Evolutionary conservation across 2,797 vertebrate genomes (phyloP).

Genomic region (Erpetoichthys calabaricus): DNA sequence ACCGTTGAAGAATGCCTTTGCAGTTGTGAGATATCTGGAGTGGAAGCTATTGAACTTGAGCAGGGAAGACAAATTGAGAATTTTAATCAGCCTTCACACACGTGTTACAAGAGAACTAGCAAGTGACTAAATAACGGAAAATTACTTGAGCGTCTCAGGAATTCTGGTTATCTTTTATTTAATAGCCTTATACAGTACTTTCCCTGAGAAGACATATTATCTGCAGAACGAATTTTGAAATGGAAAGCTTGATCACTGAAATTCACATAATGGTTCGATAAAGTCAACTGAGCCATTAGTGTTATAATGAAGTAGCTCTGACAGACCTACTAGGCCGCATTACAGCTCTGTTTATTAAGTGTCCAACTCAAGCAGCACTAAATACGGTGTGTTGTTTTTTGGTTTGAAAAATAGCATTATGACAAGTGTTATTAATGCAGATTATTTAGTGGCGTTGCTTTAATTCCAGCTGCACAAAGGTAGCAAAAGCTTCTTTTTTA

Average conservation of each 20-base stretch:
- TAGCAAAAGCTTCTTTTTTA: too few species aligned
- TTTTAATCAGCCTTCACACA: constrained; percentile 46
- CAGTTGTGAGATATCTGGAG: constrained; percentile 18
- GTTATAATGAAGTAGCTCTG: constrained; percentile 5
- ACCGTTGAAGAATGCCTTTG: too few species aligned
- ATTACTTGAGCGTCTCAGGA: constrained; percentile 29
- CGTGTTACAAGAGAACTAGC: constrained; percentile 30
- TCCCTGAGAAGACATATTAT: constrained; percentile 10
- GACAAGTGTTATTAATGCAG: constrained; percentile 17
- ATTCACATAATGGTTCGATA: constrained; percentile 10
- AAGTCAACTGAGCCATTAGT: constrained; percentile 3
- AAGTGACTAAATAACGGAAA: constrained; percentile 41
- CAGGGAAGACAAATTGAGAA: constrained; percentile 29
- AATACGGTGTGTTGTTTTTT: background rate
- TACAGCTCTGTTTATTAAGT: constrained; percentile 1
- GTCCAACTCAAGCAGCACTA: background rate
- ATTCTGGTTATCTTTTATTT: constrained; percentile 15
- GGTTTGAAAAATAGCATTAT: background rate
- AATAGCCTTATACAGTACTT: constrained; percentile 6
- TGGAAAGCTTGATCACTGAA: constrained; percentile 10
- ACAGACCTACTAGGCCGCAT: background rate
- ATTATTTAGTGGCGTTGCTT: background rate
- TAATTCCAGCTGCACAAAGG: too few species aligned
- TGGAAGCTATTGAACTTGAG: constrained; percentile 37
- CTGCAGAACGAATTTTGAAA: constrained; percentile 7